Base-by-base conservation (phyloP, 2,888 invertebrate genomes). In the Phrixothrix hirtus region DNA sequence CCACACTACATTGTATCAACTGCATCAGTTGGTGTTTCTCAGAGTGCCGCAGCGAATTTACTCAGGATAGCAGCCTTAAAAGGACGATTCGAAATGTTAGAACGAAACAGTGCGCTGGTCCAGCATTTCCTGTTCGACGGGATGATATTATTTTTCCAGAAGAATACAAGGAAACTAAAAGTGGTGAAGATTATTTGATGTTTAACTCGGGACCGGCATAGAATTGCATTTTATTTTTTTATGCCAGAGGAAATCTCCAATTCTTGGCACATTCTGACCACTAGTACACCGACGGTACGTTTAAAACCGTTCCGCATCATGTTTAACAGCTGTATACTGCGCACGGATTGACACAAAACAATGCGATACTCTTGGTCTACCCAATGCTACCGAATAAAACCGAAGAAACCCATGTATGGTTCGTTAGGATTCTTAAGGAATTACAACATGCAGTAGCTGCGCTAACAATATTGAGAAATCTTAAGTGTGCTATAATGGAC, bases 321-420 rank as follows among this genome's bases (percentile, higher is more conserved):
- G 62, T 61, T 37, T 11, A 44, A 12, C 62, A 61, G 43, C 31
- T 61, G 6, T 54, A 57, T 11, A 60, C 55, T 10, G 53, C 62
- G 13, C 61, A 64, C 37, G 56, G 54, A 21, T 34, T 53, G 17
- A 16, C 49, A 13, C 26, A 47, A 2, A 46, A 49, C 9, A 34
- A 35, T 27, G 32, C n/a, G n/a, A n/a, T n/a, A n/a, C n/a, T n/a
- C 51, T 37, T 58, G 21, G 34, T 59, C 13, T 59, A 55, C 41
- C 58, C 52, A 5, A 31, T 59, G 11, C 43, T 56, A 15, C 49
- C 57, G 36, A 51, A 50, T 37, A 58, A 53, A 44, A 31, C 42
- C 25, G 43, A 49, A 42, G 14, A 43, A 14, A 47, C 43, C 9
- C 54, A 56, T 29, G 37, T 31, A 11, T 21, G 25, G 15, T 29